Conservation (phyloP, 1,140 invertebrate species). For the Drosophila pachea region DNA sequence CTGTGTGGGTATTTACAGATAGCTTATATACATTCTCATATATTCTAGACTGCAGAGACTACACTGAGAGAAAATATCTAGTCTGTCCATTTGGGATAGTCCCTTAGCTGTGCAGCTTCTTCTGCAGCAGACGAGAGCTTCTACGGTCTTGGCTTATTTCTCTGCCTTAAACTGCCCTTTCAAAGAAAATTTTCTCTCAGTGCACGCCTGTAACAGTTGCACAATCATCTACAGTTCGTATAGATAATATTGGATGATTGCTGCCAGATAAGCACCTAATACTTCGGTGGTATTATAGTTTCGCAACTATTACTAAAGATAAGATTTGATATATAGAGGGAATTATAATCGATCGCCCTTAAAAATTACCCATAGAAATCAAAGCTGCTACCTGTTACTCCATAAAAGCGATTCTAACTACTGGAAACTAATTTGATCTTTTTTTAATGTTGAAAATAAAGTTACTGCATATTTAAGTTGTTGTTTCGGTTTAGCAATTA, state of each 20-base stretch:
- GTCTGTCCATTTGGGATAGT: no score
- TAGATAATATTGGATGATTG: slow-evolving; percentile 5
- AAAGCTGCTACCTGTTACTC: background rate
- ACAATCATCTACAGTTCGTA: slow-evolving; percentile 14
- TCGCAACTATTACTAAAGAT: slow-evolving; percentile 12
- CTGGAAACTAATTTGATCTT: no score
- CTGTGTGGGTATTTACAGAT: background rate
- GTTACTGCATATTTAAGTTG: no score
- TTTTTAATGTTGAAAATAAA: no score
- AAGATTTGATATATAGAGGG: slow-evolving; percentile 17
- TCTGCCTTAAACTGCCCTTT: background rate
- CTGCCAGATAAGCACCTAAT: slow-evolving; percentile 16
- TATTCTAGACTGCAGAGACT: no score
- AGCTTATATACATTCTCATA: no score
- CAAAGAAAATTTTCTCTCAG: background rate
- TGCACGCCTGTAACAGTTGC: slow-evolving; percentile 8
- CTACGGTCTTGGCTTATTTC: background rate
- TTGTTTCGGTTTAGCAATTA: no score
- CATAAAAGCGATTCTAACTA: no score
- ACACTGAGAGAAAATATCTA: no score
- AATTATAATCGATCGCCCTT: background rate
- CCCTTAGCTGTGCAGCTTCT: no score
- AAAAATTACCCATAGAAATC: background rate
- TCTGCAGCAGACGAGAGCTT: no score
- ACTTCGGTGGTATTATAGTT: slow-evolving; percentile 11